These are phyloP conservation scores for Antechinus flavipes DNA, from an alignment of 2,113 vertebrate species.

Conservation along the genomic window DNA sequence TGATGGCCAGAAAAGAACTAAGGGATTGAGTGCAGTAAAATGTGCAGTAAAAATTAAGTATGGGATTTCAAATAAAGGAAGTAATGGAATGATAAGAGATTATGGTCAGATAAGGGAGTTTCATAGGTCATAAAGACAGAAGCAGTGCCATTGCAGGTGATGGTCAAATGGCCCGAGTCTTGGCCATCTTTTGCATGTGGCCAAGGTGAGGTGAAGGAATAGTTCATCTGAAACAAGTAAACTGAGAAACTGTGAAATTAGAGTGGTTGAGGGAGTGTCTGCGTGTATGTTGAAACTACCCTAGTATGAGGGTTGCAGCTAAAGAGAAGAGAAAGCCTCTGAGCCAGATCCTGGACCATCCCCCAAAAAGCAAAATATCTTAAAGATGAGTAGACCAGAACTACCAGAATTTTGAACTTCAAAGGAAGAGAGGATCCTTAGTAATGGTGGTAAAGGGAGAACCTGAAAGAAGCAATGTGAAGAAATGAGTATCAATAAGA, in stretches of 20 bases:
- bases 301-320: background rate
- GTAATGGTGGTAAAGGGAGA: too few species aligned
- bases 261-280: background rate
- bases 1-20: background rate
- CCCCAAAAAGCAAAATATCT: background rate
- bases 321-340: background rate
- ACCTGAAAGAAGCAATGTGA: background rate
- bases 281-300: background rate
- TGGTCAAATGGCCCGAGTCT: background rate
- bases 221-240: background rate
- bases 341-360: background rate
- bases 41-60: background rate
- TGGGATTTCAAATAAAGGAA: background rate
- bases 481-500: background rate
- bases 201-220: background rate
- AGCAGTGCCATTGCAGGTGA: background rate
- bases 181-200: background rate
- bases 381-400: background rate
- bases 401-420: background rate
- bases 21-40: too few species aligned
- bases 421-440: background rate
- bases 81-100: background rate
- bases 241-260: background rate
- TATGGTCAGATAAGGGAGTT: background rate
- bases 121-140: background rate